Base-by-base conservation (phyloP, 1,140 invertebrate genomes). In the Drepana arcuata region DNA sequence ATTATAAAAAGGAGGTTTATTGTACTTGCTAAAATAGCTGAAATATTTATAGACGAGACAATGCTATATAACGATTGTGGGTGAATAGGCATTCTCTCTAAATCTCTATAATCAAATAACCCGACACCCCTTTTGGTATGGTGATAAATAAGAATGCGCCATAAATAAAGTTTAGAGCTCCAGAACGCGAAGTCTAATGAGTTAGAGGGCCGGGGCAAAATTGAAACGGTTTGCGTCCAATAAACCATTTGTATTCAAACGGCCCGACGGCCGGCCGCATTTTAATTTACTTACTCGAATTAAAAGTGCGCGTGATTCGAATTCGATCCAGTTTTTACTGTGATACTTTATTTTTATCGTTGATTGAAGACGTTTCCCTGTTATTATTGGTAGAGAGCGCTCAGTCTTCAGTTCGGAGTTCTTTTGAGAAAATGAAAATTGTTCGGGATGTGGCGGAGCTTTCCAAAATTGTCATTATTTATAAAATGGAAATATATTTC, bases 221-320 rank as follows among this genome's bases (percentile, higher is more conserved):
- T 74, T 73, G 70, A 73, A 75, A 77, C 64, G 42, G 57, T 51
- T 53, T 55, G 38, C 42, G 48, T n/a, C 40, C 57, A 62, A 68
- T 63, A 72, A 63, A 78, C 60, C 71, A 78, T 81, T 81, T 81
- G 77, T 81, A 81, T 81, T 81, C 77, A 77, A 71, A 74, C 61
- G 46, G 48, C 37, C 42, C 25, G 25, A 45, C 46, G 49, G 51
- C 56, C 59, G 43, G 77, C 77, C 77, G 58, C 73, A 72, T 74
- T 78, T 81, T 81, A 81, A 81, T 81, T 81, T 81, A 81, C 77
- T 81, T 78, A 77, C 61, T 62, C 50, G 69, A 74, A 80, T 80
- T 80, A 80, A 80, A 75, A 80, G 29, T 64, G 73, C 62, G 71
- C 75, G 75, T 80, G 75, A 65, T 80, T 63, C 62, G 73, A 75